phyloP scores from a whole-genome alignment of 2,797 vertebrate species.

The Mormyrops attenuatus region DNA sequence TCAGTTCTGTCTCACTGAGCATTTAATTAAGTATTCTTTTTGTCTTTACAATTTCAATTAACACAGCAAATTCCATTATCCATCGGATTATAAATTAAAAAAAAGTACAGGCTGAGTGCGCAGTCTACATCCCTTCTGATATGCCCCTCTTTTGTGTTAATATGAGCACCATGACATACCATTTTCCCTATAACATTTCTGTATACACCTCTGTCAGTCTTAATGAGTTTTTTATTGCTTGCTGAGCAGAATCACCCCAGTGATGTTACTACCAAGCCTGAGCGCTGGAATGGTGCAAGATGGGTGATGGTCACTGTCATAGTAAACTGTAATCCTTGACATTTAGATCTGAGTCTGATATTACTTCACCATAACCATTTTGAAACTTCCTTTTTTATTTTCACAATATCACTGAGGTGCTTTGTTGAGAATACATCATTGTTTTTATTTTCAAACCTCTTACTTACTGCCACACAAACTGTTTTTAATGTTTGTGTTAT shows the following conservation, averaged over 20 bases:
- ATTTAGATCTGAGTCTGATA: not conserved
- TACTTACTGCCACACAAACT: not conserved
- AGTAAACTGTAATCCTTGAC: not conserved
- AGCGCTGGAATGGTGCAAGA: not conserved
- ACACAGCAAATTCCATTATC: not conserved
- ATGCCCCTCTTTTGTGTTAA: not conserved
- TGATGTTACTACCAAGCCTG: not conserved
- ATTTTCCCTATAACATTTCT: not conserved
- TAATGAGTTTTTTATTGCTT: not conserved
- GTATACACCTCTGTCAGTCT: not conserved
- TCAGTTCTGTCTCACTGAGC: not conserved
- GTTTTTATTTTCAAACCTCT: not conserved
- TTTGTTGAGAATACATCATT: not conserved
- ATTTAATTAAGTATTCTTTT: conserved; percentile 10
- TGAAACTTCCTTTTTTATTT: not conserved
- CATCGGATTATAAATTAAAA: not conserved
- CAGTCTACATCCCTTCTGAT: not conserved
- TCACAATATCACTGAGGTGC: not conserved
- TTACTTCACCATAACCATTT: not conserved
- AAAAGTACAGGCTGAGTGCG: not conserved
- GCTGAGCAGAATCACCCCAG: not conserved
- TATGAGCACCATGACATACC: not conserved
- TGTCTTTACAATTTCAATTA: conserved; percentile 10
- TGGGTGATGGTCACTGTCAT: not conserved
- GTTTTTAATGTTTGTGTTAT: not conserved